Base-by-base conservation (phyloP, 2,888 invertebrate genomes). In the Plemyria rubiginata region DNA sequence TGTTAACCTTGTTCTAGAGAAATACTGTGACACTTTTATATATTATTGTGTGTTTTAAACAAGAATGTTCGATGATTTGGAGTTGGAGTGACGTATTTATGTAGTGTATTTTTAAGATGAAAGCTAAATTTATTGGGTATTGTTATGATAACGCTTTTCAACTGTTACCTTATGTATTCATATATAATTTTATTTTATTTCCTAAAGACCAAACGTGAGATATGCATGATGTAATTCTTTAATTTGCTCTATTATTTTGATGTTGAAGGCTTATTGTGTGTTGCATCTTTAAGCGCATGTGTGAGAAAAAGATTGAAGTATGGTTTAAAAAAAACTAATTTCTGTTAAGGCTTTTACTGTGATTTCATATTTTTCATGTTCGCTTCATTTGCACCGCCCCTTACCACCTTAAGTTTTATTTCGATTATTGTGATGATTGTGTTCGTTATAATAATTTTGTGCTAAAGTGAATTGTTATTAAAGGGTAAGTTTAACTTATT, bases 131-230 rank as follows among this genome's bases (percentile, higher is more conserved):
- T 93, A 93, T 93, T 93, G 92, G 92, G 92, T 91, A 86, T 86
- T 87, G 80, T 54, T 82, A 75, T 79, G 86, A 84, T 86, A 84
- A 68, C 77, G 75, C 68, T 74, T 74, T 76, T 64, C 13, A 43
- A 76, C 62, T 78, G 70, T 79, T 75, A 81, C 55, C 41, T 55
- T 80, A 67, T 22, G 22, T 22, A 22, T 51, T 71, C 66, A 68
- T 71, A 73, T 82, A 79, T 79, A 54, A 78, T 70, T 81, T 72
- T 85, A 79, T 69, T 82, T 82, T 85, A 80, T 86, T 85, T 86
- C 90, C 92, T 92, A 91, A 92, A 92, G 92, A 92, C 91, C 92
- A 92, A 92, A 92, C 91, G 89, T 87, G 88, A 91, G 88, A 90
- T 78, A 84, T 90, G 92, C 92, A 92, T 92, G 92, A 73, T 81